Base-by-base conservation (phyloP, 2,888 invertebrate genomes). In the Aphodius granarius region DNA sequence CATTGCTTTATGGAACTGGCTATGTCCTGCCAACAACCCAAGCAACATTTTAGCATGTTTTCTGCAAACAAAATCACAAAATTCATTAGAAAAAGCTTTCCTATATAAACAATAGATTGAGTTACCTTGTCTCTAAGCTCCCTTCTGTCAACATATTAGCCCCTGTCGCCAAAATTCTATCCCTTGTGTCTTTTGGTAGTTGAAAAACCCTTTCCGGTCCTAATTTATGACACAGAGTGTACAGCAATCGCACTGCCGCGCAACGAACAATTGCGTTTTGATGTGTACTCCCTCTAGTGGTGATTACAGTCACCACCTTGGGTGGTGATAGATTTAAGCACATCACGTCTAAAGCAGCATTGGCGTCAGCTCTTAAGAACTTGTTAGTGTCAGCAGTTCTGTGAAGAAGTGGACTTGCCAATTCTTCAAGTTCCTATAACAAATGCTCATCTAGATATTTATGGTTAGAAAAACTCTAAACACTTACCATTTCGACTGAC, bases 321-420 rank as follows among this genome's bases (percentile, higher is more conserved):
- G 90, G 88, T 5, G 94, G 91, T 22, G 92, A 91, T 17, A 95
- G 90, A 77, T 93, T 90, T 75, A 95, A 93, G 76, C 96, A 93
- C 91, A 99, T 93, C 15, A 91, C 90, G 81, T 93, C 94, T 65
- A 99, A 87, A 0, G 97, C 95, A 9, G 90, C 89, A 75, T 94
- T 93, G 2, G 97, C 95, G 86, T 98, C 98, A 62, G 94, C 94
- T 19, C 97, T 90, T 72, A 99, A 90, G 85, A 99, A 98, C 81
- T 94, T 93, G 87, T 97, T 98, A 5, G 97, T 97, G 84, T 99
- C 98, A 0, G 97, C 97, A 72, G 96, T 94, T 77, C 97, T 93
- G 81, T 95, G 94, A 23, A 98, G 89, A 75, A 98, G 88, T 9
- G 95, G 93, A 19, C 91, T 91, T 0, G 94, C 93, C 72, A 97